A percentile compares a stretch with the other conserved stretches of the same genome.
Evolutionary conservation across 2,797 vertebrate species (phyloP).

Genomic region (Fistularia tabacaria): DNA sequence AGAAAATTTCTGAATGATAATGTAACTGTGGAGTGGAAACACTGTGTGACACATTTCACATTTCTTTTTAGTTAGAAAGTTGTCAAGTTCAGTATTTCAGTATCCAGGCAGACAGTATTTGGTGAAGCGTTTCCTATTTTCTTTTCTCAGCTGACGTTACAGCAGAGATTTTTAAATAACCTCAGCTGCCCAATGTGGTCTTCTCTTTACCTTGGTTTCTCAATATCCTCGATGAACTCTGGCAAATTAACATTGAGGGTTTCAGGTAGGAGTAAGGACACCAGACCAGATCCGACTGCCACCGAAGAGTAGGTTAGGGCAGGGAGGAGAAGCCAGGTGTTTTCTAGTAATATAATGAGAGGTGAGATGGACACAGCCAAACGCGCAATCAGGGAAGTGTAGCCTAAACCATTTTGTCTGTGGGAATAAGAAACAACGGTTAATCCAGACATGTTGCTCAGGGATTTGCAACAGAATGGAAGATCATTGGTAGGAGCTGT

Average conservation of each 20-base stretch:
- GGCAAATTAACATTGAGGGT: conserved; percentile 74
- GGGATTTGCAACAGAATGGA: neutral
- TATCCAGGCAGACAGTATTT: too few relatives aligned
- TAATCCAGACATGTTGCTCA: neutral
- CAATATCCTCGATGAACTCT: conserved; percentile 84
- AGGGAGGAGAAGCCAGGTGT: conserved; percentile 79
- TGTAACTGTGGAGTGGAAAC: too few relatives aligned
- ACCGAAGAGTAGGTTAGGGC: conserved; percentile 66
- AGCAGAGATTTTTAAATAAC: too few relatives aligned
- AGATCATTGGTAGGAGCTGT: conserved; percentile 24
- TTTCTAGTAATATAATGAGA: conserved; percentile 79
- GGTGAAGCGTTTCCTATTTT: too few relatives aligned
- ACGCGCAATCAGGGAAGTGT: conserved; percentile 78
- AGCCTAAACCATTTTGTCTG: conserved; percentile 91
- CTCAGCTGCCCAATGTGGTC: too few relatives aligned
- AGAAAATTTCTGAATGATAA: too few relatives aligned
- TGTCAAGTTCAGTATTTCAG: too few relatives aligned
- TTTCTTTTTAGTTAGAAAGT: too few relatives aligned
- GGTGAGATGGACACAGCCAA: conserved; percentile 84
- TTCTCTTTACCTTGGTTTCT: conserved; percentile 59
- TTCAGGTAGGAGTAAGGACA: conserved; percentile 80
- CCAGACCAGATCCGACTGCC: conserved; percentile 70
- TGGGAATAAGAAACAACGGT: conserved; percentile 2
- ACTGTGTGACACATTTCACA: too few relatives aligned
- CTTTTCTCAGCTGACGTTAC: too few relatives aligned